phyloP scores from a whole-genome alignment of 2,888 invertebrate genomes.

The Tineola bisselliella region DNA sequence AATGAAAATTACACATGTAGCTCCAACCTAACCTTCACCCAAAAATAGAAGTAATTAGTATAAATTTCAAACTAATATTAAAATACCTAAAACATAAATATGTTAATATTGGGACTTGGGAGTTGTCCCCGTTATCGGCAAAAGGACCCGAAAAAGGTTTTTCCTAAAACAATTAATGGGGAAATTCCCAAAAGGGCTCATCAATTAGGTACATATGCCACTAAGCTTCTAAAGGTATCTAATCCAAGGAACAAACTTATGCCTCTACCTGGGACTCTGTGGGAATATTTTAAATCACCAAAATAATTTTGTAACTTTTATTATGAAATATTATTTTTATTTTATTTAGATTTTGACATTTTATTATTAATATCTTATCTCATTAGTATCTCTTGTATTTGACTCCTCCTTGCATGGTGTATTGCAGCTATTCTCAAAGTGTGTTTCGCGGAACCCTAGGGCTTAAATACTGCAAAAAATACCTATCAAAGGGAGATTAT shows the following conservation, averaged over 20 bases:
- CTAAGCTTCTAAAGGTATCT: conserved; percentile 5
- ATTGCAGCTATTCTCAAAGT: too few relatives aligned
- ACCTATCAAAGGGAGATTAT: too few relatives aligned
- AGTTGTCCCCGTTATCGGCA: neutral
- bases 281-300: neutral
- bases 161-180: conserved; percentile 12
- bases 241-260: neutral
- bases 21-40: neutral
- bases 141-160: conserved; percentile 2
- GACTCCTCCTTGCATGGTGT: too few relatives aligned
- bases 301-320: neutral
- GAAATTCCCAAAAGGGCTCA: conserved; percentile 4
- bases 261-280: neutral
- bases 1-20: too few relatives aligned
- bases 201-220: conserved; percentile 9
- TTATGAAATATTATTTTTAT: too few relatives aligned
- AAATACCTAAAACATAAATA: neutral
- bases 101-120: neutral
- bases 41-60: neutral
- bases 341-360: too few relatives aligned
- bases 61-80: neutral
- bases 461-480: too few relatives aligned
- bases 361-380: too few relatives aligned
- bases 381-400: too few relatives aligned
- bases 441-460: too few relatives aligned